Base-by-base conservation (phyloP, 1,140 invertebrate species). In the Paraescarpia echinospica region DNA sequence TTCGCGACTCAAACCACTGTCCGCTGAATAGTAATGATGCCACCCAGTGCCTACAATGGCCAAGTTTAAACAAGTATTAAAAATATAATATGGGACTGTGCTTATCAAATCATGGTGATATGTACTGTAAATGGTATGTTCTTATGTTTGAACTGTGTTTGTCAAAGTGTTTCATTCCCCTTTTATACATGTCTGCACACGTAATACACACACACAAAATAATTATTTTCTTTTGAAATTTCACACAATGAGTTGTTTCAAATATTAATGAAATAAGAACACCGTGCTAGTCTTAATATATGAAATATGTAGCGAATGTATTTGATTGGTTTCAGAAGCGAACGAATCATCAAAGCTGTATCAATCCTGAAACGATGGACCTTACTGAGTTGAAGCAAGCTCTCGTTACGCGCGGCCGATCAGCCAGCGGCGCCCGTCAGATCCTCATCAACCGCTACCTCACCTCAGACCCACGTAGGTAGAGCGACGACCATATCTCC, bases 371-470 rank as follows among this genome's bases (percentile, higher is more conserved):
- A 34, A 90, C 34, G 34, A 90, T 90, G 90, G 90, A 90, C 27
- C 6, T 22, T 35, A 33, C 34, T 35, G 34, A 33, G 35, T 27
- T 90, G 14, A 90, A 90, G 35, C 34, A 34, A 33, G 90, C 90
- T 41, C 90, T 90, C 34, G 35, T 90, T 22, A 35, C 31, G 35
- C 34, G 90, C 14, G 90, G 90, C 34, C 34, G 31, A 27, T 6
- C 34, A 35, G 14, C 90, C 31, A 22, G 31, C 34, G 90, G 90
- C 1, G 90, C 90, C 5, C 90, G 90, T 35, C 90, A 90, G n/a
- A 90, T 27, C 5, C 90, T 90, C 90, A n/a, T 90, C 12, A 90
- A 90, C 34, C 34, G 90, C 34, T 90, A 90, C 90, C 90, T 90
- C 35, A 14, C 34, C 18, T n/a, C 90, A 4, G 90, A 90, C 34